These are phyloP conservation scores for Hemistola chrysoprasaria DNA, from an alignment of 2,888 invertebrate genomes.

Conservation along the genomic window DNA sequence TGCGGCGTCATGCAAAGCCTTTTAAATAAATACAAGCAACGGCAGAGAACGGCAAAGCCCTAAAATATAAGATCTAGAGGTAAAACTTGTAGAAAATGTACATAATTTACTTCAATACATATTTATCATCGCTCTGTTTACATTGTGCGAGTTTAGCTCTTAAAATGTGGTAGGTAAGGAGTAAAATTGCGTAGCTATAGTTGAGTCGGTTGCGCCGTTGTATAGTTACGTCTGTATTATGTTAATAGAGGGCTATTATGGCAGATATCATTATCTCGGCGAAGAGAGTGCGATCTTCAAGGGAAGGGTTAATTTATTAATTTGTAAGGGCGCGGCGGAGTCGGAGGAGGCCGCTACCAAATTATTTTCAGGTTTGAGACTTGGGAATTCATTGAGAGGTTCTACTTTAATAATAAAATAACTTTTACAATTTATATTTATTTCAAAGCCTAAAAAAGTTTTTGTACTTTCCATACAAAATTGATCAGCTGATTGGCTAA, in stretches of 20 bases:
- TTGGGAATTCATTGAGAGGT: slow-evolving; percentile 24
- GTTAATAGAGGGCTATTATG: slow-evolving; percentile 53
- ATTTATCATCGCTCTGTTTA: slow-evolving; percentile 14
- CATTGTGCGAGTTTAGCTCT: slow-evolving; percentile 12
- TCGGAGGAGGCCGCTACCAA: slow-evolving; percentile 19
- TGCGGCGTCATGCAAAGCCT: background rate
- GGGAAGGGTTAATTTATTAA: slow-evolving; percentile 51
- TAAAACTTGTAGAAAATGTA: slow-evolving; percentile 17
- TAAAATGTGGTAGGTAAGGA: slow-evolving; percentile 13
- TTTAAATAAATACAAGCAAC: slow-evolving; percentile 14
- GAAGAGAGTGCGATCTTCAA: slow-evolving; percentile 37
- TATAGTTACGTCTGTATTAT: slow-evolving; percentile 47
- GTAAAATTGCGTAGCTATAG: slow-evolving; percentile 1
- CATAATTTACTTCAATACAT: slow-evolving; percentile 28
- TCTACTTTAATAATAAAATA: background rate
- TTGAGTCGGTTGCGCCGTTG: slow-evolving; percentile 32
- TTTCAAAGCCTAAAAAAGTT: background rate
- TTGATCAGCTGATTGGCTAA: no score
- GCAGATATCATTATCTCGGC: slow-evolving; percentile 48
- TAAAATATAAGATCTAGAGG: slow-evolving; percentile 4
- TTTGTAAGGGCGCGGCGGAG: slow-evolving; percentile 25
- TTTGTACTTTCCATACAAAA: no score
- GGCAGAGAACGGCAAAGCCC: slow-evolving; percentile 12
- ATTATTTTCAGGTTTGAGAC: slow-evolving; percentile 40
- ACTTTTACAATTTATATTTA: background rate